A percentile compares a stretch with the other conserved stretches of the same genome.
Evolutionary conservation across 1,140 invertebrate genomes (phyloP).

Genomic region (Drosophila nasuta): DNA sequence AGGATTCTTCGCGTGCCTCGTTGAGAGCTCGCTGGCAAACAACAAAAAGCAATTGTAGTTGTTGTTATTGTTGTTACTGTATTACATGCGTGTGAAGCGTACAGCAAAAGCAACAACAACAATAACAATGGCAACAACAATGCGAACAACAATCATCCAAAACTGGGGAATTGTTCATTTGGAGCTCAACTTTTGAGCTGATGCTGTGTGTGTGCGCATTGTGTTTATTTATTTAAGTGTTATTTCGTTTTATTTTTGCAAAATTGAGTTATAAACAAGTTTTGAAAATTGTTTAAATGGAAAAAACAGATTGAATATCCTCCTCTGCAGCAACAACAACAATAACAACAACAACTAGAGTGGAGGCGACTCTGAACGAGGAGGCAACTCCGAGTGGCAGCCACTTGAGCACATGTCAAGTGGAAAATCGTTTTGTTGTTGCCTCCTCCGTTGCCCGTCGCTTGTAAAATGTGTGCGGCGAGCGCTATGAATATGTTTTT

Average conservation of each 20-base stretch:
- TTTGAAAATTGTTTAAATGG: conserved; percentile 83
- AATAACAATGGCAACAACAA: conserved; percentile 27
- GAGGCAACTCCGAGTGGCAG: conserved; percentile 47
- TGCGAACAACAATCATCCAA: conserved; percentile 11
- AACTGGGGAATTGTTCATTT: conserved; percentile 47
- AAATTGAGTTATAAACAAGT: conserved; percentile 84
- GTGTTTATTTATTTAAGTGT: conserved; percentile 83
- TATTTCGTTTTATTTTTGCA: conserved; percentile 69
- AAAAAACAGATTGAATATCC: conserved; percentile 81
- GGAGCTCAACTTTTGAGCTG: conserved; percentile 55
- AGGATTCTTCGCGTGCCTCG: conserved; percentile 79
- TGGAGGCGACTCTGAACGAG: neutral
- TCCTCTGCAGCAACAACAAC: conserved; percentile 8
- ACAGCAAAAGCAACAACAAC: conserved; percentile 35
- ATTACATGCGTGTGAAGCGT: conserved; percentile 75
- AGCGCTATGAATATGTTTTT: conserved; percentile 75
- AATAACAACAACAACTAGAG: neutral
- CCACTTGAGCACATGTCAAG: conserved; percentile 81
- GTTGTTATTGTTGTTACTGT: conserved; percentile 35
- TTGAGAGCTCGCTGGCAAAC: conserved; percentile 70
- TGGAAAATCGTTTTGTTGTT: conserved; percentile 81
- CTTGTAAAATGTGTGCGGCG: conserved; percentile 41
- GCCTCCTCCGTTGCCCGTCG: neutral
- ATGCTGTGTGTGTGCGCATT: conserved; percentile 60
- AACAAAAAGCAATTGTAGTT: conserved; percentile 67